Evolutionary conservation across 2,888 invertebrate genomes (phyloP).

Genomic region (Cepaea hortensis): DNA sequence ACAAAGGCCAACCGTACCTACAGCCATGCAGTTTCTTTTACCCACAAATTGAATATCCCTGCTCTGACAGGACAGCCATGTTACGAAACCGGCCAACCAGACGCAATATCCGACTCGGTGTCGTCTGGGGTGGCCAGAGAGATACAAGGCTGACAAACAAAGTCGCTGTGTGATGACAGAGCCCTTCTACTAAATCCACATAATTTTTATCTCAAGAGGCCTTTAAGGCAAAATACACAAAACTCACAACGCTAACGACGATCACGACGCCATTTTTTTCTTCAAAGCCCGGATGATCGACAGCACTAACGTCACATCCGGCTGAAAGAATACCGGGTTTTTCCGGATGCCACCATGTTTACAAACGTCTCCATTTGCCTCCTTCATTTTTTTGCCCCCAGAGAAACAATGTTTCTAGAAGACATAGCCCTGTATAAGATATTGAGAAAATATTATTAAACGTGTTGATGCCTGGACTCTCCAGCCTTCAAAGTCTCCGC

Average conservation of each 20-base stretch:
- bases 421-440: slow-evolving; percentile 38
- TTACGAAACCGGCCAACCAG: neutral
- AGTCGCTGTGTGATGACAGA: slow-evolving; percentile 31
- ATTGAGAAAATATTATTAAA: slow-evolving; percentile 51
- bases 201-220: slow-evolving; percentile 35
- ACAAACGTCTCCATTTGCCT: slow-evolving; percentile 48
- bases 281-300: slow-evolving; percentile 33
- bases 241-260: slow-evolving; percentile 20
- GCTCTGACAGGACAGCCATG: neutral
- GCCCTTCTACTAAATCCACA: slow-evolving; percentile 40
- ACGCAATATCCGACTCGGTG: slow-evolving; percentile 44
- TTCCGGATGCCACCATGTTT: slow-evolving; percentile 45
- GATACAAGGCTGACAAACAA: slow-evolving; percentile 36
- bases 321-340: slow-evolving; percentile 39
- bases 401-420: slow-evolving; percentile 46
- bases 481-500: slow-evolving; percentile 21
- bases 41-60: too few species aligned
- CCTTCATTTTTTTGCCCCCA: slow-evolving; percentile 48
- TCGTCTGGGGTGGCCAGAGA: neutral
- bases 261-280: slow-evolving; percentile 19
- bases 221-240: slow-evolving; percentile 39
- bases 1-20: too few species aligned
- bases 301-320: slow-evolving; percentile 46
- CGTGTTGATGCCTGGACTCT: slow-evolving; percentile 18
- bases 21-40: too few species aligned